phyloP scores from a whole-genome alignment of 2,888 invertebrate species.

The Beris chalybata region DNA sequence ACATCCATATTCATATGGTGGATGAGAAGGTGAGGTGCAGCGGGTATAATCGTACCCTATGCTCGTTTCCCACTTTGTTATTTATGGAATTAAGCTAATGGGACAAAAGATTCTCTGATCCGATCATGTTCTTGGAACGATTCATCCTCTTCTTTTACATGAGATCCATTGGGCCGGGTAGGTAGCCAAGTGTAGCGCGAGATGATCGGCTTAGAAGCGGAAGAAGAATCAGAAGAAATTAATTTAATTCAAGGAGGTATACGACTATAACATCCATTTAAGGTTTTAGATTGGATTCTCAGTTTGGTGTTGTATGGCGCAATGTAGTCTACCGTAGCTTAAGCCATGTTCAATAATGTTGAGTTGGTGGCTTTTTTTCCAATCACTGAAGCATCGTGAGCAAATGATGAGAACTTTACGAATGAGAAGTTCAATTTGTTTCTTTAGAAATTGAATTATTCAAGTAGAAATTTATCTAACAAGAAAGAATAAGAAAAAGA shows the following conservation, averaged over 20 bases:
- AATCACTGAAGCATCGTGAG: too few species aligned
- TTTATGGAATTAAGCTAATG: constrained; percentile 36
- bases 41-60: constrained; percentile 8
- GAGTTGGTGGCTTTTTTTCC: too few species aligned
- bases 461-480: too few species aligned
- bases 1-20: constrained; percentile 36
- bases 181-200: background rate
- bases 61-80: constrained; percentile 5
- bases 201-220: background rate
- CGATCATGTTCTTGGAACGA: constrained; percentile 17
- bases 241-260: background rate
- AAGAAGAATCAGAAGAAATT: constrained; percentile 15
- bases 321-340: constrained; percentile 7
- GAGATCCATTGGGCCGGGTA: background rate
- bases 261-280: background rate
- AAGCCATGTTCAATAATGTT: background rate
- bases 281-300: background rate
- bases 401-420: too few species aligned
- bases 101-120: constrained; percentile 26
- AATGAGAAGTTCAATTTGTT: too few species aligned
- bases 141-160: background rate
- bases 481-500: too few species aligned
- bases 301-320: constrained; percentile 8
- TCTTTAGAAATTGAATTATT: too few species aligned
- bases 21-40: background rate